Evolutionary conservation across 2,888 invertebrate species (phyloP).

Genomic region (Theodoxus fluviatilis): DNA sequence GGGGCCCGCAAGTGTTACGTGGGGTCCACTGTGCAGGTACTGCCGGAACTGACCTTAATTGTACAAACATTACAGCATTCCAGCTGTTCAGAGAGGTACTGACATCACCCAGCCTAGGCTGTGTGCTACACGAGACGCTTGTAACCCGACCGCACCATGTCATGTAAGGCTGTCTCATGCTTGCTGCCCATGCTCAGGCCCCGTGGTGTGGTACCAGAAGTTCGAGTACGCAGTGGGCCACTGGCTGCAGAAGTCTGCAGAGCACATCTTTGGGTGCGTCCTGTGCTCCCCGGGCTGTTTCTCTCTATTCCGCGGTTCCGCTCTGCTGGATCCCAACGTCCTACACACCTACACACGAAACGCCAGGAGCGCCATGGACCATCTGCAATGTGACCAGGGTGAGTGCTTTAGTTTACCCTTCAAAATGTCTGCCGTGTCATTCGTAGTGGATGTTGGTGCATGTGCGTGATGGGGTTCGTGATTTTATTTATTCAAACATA

Average conservation of each 20-base stretch:
- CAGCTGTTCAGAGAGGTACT: no score
- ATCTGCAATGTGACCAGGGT: conserved; percentile 89
- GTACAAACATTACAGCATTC: no score
- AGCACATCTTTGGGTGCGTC: conserved; percentile 98
- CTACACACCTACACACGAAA: conserved; percentile 84
- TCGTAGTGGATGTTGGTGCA: not conserved
- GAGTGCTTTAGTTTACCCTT: not conserved
- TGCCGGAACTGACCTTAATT: no score
- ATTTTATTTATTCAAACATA: no score
- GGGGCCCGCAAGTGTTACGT: no score
- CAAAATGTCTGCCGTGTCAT: not conserved
- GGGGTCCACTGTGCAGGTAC: no score
- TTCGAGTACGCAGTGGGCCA: conserved; percentile 99
- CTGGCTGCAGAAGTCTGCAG: conserved; percentile 99
- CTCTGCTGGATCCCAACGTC: conserved; percentile 86
- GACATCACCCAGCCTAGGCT: no score
- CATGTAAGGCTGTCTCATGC: no score
- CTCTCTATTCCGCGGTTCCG: conserved; percentile 84
- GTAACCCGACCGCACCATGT: no score
- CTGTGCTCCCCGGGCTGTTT: conserved; percentile 90
- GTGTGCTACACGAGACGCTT: no score
- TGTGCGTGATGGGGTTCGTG: not conserved
- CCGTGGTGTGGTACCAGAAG: conserved; percentile 99
- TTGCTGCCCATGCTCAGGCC: conserved; percentile 69
- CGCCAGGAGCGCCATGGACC: conserved; percentile 76